Evolutionary conservation across 1,140 invertebrate genomes (phyloP).

Genomic region (Coenobita brevimanus): DNA sequence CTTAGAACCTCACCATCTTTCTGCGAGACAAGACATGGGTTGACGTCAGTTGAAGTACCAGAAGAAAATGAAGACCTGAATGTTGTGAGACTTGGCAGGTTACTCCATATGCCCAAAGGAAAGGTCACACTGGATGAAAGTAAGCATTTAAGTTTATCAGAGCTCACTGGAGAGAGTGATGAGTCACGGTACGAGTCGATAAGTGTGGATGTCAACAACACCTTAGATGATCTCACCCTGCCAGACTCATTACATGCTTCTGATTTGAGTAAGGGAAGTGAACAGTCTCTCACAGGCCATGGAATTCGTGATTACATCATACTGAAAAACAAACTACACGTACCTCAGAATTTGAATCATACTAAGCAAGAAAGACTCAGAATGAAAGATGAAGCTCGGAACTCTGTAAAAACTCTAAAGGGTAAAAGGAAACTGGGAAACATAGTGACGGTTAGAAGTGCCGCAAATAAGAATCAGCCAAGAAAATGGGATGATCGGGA

Average conservation of each 20-base stretch:
- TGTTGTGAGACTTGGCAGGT: neutral
- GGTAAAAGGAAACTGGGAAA: neutral
- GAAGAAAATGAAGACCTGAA: neutral
- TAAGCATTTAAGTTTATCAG: neutral
- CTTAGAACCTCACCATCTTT: neutral
- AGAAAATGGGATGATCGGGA: neutral
- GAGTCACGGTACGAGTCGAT: neutral
- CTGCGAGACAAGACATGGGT: neutral
- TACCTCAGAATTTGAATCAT: neutral
- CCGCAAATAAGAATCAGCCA: neutral
- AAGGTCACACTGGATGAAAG: neutral
- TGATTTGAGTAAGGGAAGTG: slow-evolving; percentile 21
- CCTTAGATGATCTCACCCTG: slow-evolving; percentile 34
- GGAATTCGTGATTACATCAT: slow-evolving; percentile 26
- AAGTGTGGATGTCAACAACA: neutral
- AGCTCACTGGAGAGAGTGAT: neutral
- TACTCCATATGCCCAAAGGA: slow-evolving; percentile 27
- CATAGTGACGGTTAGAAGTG: neutral
- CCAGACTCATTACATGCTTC: slow-evolving; percentile 45
- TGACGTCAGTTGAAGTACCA: slow-evolving; percentile 18
- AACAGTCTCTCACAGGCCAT: neutral
- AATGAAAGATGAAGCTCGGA: too few relatives aligned
- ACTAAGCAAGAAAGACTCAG: neutral
- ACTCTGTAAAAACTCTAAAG: neutral
- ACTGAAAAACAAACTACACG: neutral